Percentiles rank a stretch among this genome's conserved stretches.
Conservation (phyloP, 2,113 vertebrate species). For the Stictonetta naevosa region DNA sequence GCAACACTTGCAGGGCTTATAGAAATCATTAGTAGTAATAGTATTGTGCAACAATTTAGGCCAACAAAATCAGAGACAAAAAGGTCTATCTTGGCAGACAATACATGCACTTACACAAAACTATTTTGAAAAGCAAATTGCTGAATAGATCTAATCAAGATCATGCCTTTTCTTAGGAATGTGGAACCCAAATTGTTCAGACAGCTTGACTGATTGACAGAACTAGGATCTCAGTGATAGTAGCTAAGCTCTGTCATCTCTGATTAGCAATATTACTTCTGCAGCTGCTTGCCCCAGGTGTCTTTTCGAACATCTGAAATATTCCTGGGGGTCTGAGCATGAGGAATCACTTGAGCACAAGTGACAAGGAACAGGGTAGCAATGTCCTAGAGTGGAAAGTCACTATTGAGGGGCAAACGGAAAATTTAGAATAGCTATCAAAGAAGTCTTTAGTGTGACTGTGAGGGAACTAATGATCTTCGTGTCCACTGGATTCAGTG, state of each 20-base stretch:
- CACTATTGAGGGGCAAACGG: not conserved
- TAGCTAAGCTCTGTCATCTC: not conserved
- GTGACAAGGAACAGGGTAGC: not conserved
- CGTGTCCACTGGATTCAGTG: not conserved
- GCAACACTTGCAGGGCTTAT: rapidly evolving
- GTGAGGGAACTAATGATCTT: not conserved
- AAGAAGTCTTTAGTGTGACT: not conserved
- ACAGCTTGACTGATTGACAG: not conserved
- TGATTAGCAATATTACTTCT: not conserved
- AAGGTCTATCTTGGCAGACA: not conserved
- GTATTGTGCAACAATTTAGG: not conserved
- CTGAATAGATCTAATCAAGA: not conserved
- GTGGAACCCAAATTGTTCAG: not conserved
- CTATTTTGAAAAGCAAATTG: not conserved
- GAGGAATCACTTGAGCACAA: not conserved
- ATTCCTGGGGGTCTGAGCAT: not conserved
- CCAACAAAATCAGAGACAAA: not conserved
- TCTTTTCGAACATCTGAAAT: not conserved
- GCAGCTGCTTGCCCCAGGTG: not conserved
- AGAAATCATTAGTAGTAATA: not conserved
- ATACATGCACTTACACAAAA: not conserved
- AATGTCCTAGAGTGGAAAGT: not conserved
- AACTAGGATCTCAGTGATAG: not conserved
- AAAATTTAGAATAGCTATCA: not conserved
- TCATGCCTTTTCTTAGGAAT: rapidly evolving